These are phyloP conservation scores for Cromileptes altivelis DNA, from an alignment of 2,113 vertebrate genomes.

Conservation along the genomic window DNA sequence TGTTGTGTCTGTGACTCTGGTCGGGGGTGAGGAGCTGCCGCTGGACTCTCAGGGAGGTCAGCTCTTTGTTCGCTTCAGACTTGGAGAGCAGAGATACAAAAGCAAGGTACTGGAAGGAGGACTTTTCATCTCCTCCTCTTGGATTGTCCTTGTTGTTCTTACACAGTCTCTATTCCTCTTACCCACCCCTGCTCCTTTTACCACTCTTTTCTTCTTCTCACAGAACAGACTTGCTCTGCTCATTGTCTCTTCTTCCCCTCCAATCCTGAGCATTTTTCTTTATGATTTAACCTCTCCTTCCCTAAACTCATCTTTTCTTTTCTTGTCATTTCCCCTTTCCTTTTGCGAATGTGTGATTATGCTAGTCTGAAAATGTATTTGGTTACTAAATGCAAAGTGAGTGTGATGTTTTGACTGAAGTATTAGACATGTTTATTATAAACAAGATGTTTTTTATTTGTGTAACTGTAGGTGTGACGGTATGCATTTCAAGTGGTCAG, in stretches of 20 bases:
- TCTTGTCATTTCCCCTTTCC: background rate
- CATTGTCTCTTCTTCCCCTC: background rate
- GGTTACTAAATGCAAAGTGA: background rate
- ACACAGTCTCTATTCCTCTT: background rate
- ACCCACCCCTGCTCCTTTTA: no score
- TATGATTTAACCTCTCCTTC: background rate
- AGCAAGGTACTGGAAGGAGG: conserved; percentile 89
- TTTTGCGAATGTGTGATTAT: background rate
- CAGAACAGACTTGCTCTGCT: background rate
- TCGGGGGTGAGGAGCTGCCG: conserved; percentile 90
- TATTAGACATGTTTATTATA: background rate
- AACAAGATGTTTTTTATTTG: background rate
- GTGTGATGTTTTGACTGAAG: background rate
- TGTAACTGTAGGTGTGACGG: no score
- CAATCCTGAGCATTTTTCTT: background rate
- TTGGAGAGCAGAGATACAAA: conserved; percentile 94
- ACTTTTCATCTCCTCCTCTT: background rate
- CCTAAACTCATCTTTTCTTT: background rate
- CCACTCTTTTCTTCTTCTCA: background rate
- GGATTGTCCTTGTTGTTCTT: background rate
- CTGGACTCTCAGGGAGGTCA: conserved; percentile 83
- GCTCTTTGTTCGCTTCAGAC: conserved; percentile 90
- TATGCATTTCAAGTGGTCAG: no score
- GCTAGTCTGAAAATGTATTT: background rate
- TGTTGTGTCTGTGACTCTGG: conserved; percentile 89